Evolutionary conservation across 2,113 vertebrate genomes (phyloP), one percentile per base, ranked within the genome.

Genomic region (Cinclus mexicanus): DNA sequence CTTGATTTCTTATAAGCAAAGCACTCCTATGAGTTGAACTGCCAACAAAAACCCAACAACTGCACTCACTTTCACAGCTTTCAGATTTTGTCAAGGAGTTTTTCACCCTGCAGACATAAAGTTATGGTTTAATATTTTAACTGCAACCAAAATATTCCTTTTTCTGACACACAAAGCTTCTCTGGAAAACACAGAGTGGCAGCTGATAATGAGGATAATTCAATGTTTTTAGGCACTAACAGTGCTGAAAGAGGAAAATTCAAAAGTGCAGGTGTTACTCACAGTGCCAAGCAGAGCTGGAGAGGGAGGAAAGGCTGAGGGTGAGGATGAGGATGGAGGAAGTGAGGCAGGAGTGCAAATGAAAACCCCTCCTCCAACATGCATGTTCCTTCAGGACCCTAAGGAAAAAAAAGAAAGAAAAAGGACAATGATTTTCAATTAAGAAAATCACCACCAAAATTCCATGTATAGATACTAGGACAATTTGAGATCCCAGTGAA

Each of bases 391-490:
- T 20, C 3, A 5, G 49, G 11, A 50, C 41, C 19, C 9, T 47
- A 24, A 0, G 2, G 20, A 55, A 12, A 53, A 59, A 76, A 53
- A 41, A 59, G 60, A 17, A 46, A 26, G 2, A 26, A 67, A 25
- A 65, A 49, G 5, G 2, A 23, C 4, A 67, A 70, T 18, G 6
- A 22, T 10, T 57, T 24, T n/a, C 9, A 1, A 31, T 50, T n/a
- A 31, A 50, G 31, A 55, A 63, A 64, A n/a, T 14, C 15, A 8
- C 6, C 1, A 0, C 12, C 25, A 78, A 63, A 86, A 35, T 5
- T 44, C 42, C 28, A 31, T 0, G 0, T 2, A 29, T 5, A 37
- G 8, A n/a, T 44, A 68, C 25, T 5, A 24, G 3, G 12, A 37
- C 13, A 68, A 26, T 29, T 56, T 80, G 47, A 83, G n/a, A 59